Evolutionary conservation across 2,888 invertebrate species (phyloP).

Genomic region (Scelioninae gen. 2): DNA sequence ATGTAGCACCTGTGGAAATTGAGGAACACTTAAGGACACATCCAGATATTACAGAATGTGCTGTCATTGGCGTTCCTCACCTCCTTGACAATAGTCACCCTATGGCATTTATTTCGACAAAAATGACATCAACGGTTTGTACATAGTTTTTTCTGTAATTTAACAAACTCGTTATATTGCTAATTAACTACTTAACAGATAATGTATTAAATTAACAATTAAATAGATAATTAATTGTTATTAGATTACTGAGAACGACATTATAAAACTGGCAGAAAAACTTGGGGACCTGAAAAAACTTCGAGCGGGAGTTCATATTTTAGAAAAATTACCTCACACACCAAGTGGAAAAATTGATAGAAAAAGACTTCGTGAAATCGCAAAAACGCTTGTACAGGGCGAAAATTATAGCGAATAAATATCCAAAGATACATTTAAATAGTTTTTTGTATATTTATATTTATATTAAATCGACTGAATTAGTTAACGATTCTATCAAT

Average conservation of each 20-base stretch:
- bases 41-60: conserved; percentile 67
- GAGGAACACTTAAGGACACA: conserved; percentile 66
- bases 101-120: conserved; percentile 67
- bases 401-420: conserved; percentile 18
- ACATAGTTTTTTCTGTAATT: too few species aligned
- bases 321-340: conserved; percentile 66
- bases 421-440: neutral
- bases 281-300: conserved; percentile 65
- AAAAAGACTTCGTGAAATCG: conserved; percentile 63
- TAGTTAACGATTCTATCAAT: too few species aligned
- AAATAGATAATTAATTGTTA: neutral
- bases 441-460: too few species aligned
- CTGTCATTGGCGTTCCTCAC: conserved; percentile 67
- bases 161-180: too few species aligned
- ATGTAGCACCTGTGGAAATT: conserved; percentile 69
- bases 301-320: conserved; percentile 67
- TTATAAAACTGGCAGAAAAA: conserved; percentile 62
- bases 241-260: conserved; percentile 68
- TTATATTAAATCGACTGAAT: too few species aligned
- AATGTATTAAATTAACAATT: too few species aligned
- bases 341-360: conserved; percentile 66
- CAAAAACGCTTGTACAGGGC: conserved; percentile 40
- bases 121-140: conserved; percentile 61
- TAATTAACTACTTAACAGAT: too few species aligned
- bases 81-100: conserved; percentile 67